Evolutionary conservation across 2,113 vertebrate genomes (phyloP).

Genomic region (Hystrix cristata): DNA sequence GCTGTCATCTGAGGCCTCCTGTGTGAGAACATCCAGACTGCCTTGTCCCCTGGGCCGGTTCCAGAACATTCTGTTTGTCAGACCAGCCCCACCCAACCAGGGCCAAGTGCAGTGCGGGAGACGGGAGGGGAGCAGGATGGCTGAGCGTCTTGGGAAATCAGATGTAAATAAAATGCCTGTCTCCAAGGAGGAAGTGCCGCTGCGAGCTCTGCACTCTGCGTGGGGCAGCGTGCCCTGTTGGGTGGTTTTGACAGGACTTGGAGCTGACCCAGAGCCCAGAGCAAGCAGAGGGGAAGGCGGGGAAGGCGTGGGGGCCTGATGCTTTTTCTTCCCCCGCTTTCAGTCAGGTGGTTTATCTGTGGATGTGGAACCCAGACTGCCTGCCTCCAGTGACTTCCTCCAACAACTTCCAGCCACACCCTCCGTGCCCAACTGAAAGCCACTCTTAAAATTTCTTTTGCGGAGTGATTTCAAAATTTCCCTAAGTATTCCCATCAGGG

Average conservation of each 20-base stretch:
- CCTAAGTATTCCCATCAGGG: slow-evolving; percentile 60
- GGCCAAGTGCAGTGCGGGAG: not conserved
- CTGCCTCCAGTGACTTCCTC: not conserved
- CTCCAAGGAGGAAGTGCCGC: not conserved
- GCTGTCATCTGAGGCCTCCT: not conserved
- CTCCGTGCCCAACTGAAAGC: not conserved
- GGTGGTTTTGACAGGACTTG: not conserved
- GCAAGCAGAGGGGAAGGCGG: not conserved
- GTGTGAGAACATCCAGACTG: not conserved
- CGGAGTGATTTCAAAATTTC: slow-evolving; percentile 75
- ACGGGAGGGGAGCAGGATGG: not conserved
- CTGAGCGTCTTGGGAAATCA: not conserved
- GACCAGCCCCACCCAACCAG: not conserved
- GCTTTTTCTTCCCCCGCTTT: slow-evolving; percentile 34
- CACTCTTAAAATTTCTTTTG: slow-evolving; percentile 69
- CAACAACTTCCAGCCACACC: slow-evolving; percentile 12
- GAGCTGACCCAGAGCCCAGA: not conserved
- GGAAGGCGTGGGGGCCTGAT: not conserved
- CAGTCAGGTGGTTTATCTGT: not conserved
- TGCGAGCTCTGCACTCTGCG: not conserved
- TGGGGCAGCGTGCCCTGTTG: rapidly evolving
- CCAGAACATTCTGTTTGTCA: slow-evolving; percentile 77
- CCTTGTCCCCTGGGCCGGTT: not conserved
- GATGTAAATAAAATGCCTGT: not conserved
- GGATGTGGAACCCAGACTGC: not conserved